Base-by-base conservation (phyloP, 2,797 vertebrate genomes). In the Galago senegalensis region DNA sequence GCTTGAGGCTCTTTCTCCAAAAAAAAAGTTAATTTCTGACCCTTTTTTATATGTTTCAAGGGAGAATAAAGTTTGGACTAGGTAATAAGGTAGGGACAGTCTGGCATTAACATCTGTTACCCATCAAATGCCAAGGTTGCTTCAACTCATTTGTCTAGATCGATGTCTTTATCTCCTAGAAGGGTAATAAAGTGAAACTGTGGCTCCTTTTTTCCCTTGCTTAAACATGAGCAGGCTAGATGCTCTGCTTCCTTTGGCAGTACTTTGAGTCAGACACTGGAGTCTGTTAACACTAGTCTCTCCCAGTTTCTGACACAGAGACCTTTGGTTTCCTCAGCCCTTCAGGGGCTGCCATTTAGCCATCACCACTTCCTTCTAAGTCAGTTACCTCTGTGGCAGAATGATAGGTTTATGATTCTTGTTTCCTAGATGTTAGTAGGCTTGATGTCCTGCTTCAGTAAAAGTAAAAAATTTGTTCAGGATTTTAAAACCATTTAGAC, bases 31-130 rank as follows among this genome's bases (percentile, higher is more conserved):
- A 40, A 40, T 40, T 40, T 40, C 40, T 73, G 84, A 96, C 89
- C 76, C 77, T 61, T 97, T 13, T 53, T 53, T 65, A 37, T 85
- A 49, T 72, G 72, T 87, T 91, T 95, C 4, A 70, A 37, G 18
- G 3, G 0, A 63, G 53, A 90, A 1, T 73, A 27, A 81, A 40
- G 34, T 65, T 56, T 27, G 49, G 40, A 63, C 37, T 65, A 27
- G 6, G 23, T 88, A 27, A 58, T 60, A 67, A 76, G 58, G 21
- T 75, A 63, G n/a, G 40, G 17, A 0, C 49, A 53, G 25, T 27
- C 73, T 85, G 31, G 11, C 34, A 27, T 87, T 70, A 49, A 37
- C 23, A 29, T 75, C 29, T 69, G 49, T 60, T 82, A 67, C 72
- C 61, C 40, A 29, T n/a, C 21, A 46, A 34, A 87, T 58, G 20